phyloP scores from a whole-genome alignment of 1,140 invertebrate genomes.

The Lethrus apterus region DNA sequence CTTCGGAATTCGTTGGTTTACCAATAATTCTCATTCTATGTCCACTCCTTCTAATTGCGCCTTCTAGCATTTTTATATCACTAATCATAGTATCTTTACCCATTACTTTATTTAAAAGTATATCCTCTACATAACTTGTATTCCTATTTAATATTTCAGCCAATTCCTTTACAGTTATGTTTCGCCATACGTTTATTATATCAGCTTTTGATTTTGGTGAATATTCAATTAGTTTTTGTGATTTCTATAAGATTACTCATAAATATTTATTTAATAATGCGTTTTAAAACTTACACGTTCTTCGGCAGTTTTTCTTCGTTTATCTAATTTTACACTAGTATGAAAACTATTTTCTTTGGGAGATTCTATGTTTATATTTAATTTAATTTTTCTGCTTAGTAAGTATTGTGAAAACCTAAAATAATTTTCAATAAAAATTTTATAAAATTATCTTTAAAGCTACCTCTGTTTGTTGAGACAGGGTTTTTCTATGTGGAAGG shows the following conservation, averaged over 20 bases:
- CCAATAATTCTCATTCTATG: conserved; percentile 32
- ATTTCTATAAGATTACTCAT: conserved; percentile 43
- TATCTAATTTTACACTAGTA: background rate
- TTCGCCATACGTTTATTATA: conserved; percentile 62
- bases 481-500: background rate
- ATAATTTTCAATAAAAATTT: too few relatives aligned
- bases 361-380: too few relatives aligned
- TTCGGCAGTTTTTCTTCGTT: conserved; percentile 14
- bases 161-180: conserved; percentile 70
- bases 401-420: too few relatives aligned
- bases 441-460: too few relatives aligned
- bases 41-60: conserved; percentile 26
- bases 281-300: conserved; percentile 6
- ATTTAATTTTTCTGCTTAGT: too few relatives aligned
- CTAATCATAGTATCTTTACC: conserved; percentile 26
- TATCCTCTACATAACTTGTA: conserved; percentile 33
- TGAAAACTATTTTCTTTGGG: too few relatives aligned
- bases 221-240: conserved; percentile 44
- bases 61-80: conserved; percentile 32
- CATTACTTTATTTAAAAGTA: conserved; percentile 33
- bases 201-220: conserved; percentile 44
- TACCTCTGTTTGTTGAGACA: too few relatives aligned
- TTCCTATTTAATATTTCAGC: conserved; percentile 52
- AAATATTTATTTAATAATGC: too few relatives aligned
- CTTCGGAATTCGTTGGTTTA: conserved; percentile 27